Percentiles rank a stretch among this genome's conserved stretches.
Conservation (phyloP, 2,797 vertebrate genomes). For the Chiloscyllium punctatum region DNA sequence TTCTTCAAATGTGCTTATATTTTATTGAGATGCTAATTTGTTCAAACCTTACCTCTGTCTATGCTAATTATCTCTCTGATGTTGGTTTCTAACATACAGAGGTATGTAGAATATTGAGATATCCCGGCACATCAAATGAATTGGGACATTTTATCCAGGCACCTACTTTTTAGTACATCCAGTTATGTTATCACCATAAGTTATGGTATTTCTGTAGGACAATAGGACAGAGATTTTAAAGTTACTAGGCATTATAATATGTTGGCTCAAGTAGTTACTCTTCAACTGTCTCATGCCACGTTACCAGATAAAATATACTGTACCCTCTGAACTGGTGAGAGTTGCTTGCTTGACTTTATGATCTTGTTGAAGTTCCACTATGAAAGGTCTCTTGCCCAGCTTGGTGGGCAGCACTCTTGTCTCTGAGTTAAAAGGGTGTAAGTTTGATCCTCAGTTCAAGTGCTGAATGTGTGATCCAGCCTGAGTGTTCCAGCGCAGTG, state of each 20-base stretch:
- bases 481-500: background rate
- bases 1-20: background rate
- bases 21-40: constrained; percentile 25
- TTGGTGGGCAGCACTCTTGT: background rate
- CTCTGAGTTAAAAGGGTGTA: background rate
- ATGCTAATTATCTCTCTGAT: background rate
- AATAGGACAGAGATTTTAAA: background rate
- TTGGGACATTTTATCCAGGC: background rate
- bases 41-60: constrained; percentile 1
- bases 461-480: background rate
- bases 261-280: background rate
- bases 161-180: background rate
- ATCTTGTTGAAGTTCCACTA: background rate
- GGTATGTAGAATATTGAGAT: background rate
- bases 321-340: background rate
- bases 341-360: background rate
- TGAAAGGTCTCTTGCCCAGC: background rate
- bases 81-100: background rate
- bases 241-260: background rate
- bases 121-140: background rate
- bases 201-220: background rate
- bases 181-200: background rate
- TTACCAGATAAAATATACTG: background rate
- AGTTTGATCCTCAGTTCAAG: background rate
- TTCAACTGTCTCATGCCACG: background rate